A percentile compares a stretch with the other conserved stretches of the same genome.
These are phyloP conservation scores for Dreissena polymorpha DNA, from an alignment of 1,140 invertebrate genomes.

Conservation along the genomic window DNA sequence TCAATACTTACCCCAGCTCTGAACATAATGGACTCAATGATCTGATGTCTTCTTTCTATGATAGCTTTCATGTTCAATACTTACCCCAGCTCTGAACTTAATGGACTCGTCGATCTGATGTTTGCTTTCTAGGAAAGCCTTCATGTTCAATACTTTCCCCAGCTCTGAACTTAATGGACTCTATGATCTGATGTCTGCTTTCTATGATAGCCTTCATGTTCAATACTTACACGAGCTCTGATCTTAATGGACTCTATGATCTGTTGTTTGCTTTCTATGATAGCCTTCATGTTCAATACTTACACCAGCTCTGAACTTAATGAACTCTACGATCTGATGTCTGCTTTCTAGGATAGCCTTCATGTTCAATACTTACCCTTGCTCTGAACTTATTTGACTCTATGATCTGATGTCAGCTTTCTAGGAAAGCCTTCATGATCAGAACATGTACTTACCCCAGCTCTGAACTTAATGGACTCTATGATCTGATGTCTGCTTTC, in stretches of 20 bases:
- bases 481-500: conserved; percentile 88
- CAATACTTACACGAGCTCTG: too few relatives aligned
- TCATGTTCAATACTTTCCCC: too few relatives aligned
- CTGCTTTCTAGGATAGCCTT: conserved; percentile 84
- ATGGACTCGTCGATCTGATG: conserved; percentile 89
- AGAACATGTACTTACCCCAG: too few relatives aligned
- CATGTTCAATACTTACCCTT: too few relatives aligned
- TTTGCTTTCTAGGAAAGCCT: conserved; percentile 84
- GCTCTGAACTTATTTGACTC: conserved; percentile 87
- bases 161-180: conserved; percentile 86
- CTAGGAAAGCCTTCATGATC: conserved; percentile 82
- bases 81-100: conserved; percentile 84
- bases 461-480: conserved; percentile 87
- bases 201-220: conserved; percentile 84
- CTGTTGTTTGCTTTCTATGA: conserved; percentile 87
- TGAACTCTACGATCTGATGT: conserved; percentile 88
- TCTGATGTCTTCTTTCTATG: conserved; percentile 86
- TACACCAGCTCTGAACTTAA: conserved; percentile 85
- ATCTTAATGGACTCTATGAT: conserved; percentile 87
- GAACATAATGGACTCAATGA: conserved; percentile 87
- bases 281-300: too few relatives aligned
- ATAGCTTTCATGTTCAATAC: too few relatives aligned
- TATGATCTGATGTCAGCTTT: conserved; percentile 87
- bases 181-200: conserved; percentile 87
- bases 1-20: too few relatives aligned